These are phyloP conservation scores for Zoanthus solanderi DNA, from an alignment of 92 coral and sea anemone genomes.

Conservation along the genomic window DNA sequence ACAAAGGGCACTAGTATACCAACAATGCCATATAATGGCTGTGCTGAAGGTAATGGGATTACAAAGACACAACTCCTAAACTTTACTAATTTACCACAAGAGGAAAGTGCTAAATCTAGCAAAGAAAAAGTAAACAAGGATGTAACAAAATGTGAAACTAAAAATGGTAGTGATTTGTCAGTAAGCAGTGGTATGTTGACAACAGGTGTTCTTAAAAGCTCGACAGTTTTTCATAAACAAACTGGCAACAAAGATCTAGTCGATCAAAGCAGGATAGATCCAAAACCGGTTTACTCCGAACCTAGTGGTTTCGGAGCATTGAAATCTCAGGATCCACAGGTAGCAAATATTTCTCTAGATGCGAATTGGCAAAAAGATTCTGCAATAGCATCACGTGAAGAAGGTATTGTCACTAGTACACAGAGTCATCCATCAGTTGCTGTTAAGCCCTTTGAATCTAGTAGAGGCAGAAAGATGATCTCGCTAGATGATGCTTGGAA, in stretches of 20 bases:
- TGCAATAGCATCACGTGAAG: not conserved
- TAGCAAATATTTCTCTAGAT: conserved; percentile 26
- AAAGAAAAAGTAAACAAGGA: conserved; percentile 25
- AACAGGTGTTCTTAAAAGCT: conserved; percentile 55
- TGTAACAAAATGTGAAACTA: conserved; percentile 54
- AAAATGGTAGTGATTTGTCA: conserved; percentile 64
- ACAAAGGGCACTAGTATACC: conserved; percentile 58
- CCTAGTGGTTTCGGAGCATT: not conserved
- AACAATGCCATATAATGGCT: not conserved
- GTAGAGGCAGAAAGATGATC: conserved; percentile 9
- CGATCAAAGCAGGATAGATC: not conserved
- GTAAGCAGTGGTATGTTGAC: conserved; percentile 63
- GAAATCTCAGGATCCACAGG: not conserved
- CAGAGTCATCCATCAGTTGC: not conserved
- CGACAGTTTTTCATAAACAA: conserved; percentile 17
- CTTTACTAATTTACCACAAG: not conserved
- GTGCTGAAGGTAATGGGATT: not conserved
- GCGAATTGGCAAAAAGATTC: conserved; percentile 12
- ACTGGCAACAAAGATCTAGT: not conserved
- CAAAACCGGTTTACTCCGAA: not conserved
- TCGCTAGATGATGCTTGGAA: conserved; percentile 68
- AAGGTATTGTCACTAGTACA: not conserved
- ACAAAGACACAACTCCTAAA: not conserved
- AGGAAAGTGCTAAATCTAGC: conserved; percentile 30
- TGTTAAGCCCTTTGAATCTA: not conserved